phyloP scores from a whole-genome alignment of 2,797 vertebrate species.

The Poecilia wingei region DNA sequence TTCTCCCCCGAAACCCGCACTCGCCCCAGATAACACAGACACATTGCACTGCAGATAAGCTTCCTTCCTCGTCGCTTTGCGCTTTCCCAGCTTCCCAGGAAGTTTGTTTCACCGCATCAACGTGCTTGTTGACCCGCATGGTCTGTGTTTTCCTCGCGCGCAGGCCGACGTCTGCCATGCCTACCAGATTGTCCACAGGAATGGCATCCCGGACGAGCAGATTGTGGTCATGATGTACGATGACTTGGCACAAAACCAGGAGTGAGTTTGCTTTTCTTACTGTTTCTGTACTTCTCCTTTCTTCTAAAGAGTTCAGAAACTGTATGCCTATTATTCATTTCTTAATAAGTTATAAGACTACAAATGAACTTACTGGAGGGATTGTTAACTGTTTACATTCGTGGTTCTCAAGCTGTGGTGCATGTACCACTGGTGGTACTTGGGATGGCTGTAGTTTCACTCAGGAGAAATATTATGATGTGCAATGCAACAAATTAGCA shows the following conservation, averaged over 20 bases:
- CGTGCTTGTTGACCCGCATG: neutral
- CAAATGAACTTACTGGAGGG: neutral
- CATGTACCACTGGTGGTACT: neutral
- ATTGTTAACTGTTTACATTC: neutral
- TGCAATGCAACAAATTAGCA: neutral
- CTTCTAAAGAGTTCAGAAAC: neutral
- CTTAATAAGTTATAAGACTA: neutral
- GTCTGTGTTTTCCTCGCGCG: slow-evolving; percentile 9
- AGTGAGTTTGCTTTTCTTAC: slow-evolving; percentile 83
- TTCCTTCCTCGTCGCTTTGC: neutral
- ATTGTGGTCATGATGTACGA: slow-evolving; percentile 99
- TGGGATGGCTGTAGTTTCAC: neutral
- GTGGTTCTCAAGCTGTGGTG: neutral
- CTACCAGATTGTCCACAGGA: slow-evolving; percentile 93
- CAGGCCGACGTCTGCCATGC: slow-evolving; percentile 96
- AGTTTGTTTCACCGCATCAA: neutral
- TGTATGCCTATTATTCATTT: neutral
- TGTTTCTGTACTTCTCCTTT: neutral
- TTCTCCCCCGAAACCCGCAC: neutral
- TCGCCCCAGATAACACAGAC: slow-evolving; percentile 11
- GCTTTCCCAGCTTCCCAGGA: neutral
- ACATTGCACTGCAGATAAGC: slow-evolving; percentile 11
- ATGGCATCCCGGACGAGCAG: slow-evolving; percentile 96
- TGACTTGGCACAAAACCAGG: slow-evolving; percentile 85
- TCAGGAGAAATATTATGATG: neutral